Base-by-base conservation (phyloP, 2,888 invertebrate species). In the Acronicta psi region DNA sequence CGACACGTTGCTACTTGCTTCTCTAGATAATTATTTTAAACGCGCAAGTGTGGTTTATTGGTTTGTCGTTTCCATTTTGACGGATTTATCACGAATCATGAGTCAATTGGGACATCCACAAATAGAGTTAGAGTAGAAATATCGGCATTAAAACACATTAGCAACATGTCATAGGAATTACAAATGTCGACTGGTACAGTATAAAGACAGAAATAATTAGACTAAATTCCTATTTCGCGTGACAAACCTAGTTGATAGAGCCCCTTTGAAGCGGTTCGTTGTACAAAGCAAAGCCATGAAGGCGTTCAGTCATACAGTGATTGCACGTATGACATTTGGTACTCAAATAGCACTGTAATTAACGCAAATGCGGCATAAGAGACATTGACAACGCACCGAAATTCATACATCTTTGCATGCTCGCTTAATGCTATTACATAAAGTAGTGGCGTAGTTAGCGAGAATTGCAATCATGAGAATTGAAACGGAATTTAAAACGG, bases 281-380 rank as follows among this genome's bases (percentile, higher is more conserved):
- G 60, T 53, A 59, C 45, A 58, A 65, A 67, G 60, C 53, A 34
- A 50, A 66, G 34, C 17, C 50, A 59, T 66, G 42, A 52, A 51
- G 47, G 43, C 54, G 42, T 61, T 45, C 69, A 55, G 54, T 59
- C 41, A 50, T 37, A 51, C 49, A 25, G 10, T 42, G 69, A 53
- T 43, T 61, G 62, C 49, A 55, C 54, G 55, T 67, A 51, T 50
- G 55, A 68, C 73, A 68, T 73, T 55, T 52, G 60, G 51, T 51
- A 68, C 49, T 60, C 49, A 61, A 52, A 68, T 50, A 44, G 46
- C 36, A 46, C 40, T 42, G 37, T 47, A 61, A 73, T 73, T 68
- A 69, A 60, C 37, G 52, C 45, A 55, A 72, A 68, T 52, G 55
- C 52, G 18, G 38, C 51, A 31, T 52, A 44, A 44, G 49, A 49